Evolutionary conservation across 2,888 invertebrate species (phyloP).

Genomic region (Xestia c-nigrum): DNA sequence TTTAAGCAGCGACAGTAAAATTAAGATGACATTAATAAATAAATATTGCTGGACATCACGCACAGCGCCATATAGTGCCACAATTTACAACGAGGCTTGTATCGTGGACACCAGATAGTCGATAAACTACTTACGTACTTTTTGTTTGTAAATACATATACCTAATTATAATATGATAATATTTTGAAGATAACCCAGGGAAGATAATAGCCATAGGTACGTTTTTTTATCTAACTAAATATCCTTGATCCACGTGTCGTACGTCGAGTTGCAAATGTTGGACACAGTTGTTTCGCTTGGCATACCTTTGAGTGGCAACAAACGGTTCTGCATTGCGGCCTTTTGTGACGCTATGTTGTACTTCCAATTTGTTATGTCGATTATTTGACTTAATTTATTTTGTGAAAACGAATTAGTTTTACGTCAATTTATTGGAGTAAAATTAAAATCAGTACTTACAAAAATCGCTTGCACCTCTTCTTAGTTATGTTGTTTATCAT

Average conservation of each 20-base stretch:
- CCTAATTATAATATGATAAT: too few species aligned
- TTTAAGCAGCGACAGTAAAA: not conserved
- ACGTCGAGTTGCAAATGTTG: constrained; percentile 26
- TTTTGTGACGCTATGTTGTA: constrained; percentile 37
- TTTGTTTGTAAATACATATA: too few species aligned
- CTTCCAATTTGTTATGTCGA: constrained; percentile 12
- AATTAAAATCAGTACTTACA: too few species aligned
- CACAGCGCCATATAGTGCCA: too few species aligned
- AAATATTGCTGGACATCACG: too few species aligned
- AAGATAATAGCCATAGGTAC: not conserved
- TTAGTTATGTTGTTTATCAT: not conserved
- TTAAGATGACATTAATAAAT: not conserved
- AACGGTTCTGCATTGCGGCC: constrained; percentile 66
- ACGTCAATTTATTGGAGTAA: not conserved
- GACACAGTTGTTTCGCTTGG: constrained; percentile 47
- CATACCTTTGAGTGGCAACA: constrained; percentile 51
- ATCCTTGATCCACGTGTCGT: constrained; percentile 35
- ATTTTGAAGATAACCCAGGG: not conserved
- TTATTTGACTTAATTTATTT: constrained; percentile 15
- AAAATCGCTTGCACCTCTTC: not conserved
- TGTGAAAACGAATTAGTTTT: not conserved
- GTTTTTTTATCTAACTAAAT: not conserved
- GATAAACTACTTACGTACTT: too few species aligned
- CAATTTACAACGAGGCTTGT: too few species aligned
- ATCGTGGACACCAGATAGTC: too few species aligned